Percentiles rank a stretch among this genome's conserved stretches.
Evolutionary conservation across 2,113 vertebrate species (phyloP).

Genomic region (Condylura cristata): DNA sequence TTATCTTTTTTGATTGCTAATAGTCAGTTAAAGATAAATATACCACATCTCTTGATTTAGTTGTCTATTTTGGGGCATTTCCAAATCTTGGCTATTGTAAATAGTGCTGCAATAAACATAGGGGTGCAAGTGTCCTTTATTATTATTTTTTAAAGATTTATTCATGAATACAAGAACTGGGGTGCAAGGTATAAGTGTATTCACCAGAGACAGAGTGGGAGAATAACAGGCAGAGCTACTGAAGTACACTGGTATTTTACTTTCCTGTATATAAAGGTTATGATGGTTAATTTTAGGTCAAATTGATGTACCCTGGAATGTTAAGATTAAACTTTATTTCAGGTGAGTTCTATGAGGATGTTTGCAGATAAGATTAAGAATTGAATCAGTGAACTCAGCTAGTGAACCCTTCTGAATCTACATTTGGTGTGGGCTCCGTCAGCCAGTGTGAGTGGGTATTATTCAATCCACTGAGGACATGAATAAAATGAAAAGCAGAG

Average conservation of each 20-base stretch:
- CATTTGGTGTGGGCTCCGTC: background rate
- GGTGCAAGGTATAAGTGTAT: no score
- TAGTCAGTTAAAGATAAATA: no score
- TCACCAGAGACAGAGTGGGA: no score
- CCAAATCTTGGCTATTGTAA: no score
- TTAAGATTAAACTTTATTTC: background rate
- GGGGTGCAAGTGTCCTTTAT: no score
- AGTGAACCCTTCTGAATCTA: background rate
- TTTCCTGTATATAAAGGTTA: background rate
- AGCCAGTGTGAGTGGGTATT: background rate
- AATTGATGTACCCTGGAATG: background rate
- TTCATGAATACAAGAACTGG: no score
- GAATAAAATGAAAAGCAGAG: background rate
- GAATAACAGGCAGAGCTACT: no score
- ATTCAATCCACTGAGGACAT: background rate
- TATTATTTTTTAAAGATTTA: no score
- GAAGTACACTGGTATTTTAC: background rate
- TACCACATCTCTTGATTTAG: no score
- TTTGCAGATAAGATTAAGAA: background rate
- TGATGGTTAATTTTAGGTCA: background rate
- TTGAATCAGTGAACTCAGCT: background rate
- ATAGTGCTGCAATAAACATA: no score
- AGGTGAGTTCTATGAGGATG: background rate
- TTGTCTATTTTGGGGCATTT: no score
- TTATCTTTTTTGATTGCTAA: no score